Evolutionary conservation across 2,113 vertebrate species (phyloP).

Genomic region (Ictidomys tridecemlineatus): DNA sequence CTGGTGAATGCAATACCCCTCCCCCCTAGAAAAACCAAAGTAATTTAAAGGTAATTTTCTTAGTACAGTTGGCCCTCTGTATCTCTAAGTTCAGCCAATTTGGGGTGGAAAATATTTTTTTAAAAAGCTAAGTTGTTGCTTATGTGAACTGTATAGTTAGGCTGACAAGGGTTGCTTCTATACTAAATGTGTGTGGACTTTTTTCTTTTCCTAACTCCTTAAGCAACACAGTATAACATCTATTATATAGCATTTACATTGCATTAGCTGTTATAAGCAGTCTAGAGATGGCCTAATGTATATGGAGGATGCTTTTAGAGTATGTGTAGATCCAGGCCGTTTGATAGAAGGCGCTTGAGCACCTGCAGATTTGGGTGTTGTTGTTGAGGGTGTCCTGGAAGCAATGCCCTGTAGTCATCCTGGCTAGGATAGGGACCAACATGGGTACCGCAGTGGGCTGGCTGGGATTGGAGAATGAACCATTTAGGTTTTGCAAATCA

Average conservation of each 20-base stretch:
- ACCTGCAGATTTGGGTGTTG: background rate
- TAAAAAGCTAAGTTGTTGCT: no score
- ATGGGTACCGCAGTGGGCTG: background rate
- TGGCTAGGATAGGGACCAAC: background rate
- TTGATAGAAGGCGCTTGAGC: background rate
- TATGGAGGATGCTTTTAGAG: no score
- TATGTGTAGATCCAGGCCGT: background rate
- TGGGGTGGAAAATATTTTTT: background rate
- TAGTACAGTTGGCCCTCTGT: background rate
- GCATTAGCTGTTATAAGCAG: background rate
- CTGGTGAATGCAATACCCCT: background rate
- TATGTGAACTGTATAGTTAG: background rate
- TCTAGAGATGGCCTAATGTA: background rate
- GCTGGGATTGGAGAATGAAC: background rate
- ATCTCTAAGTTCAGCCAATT: background rate
- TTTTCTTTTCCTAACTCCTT: no score
- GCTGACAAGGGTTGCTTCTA: background rate
- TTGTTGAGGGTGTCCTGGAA: background rate
- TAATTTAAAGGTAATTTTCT: slow-evolving; percentile 43
- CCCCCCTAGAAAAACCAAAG: background rate
- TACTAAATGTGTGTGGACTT: background rate
- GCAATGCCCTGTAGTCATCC: background rate
- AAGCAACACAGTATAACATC: background rate
- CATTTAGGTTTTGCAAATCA: background rate
- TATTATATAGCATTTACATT: background rate